Conservation (phyloP, 2,888 invertebrate genomes). For the Patella caerulea region DNA sequence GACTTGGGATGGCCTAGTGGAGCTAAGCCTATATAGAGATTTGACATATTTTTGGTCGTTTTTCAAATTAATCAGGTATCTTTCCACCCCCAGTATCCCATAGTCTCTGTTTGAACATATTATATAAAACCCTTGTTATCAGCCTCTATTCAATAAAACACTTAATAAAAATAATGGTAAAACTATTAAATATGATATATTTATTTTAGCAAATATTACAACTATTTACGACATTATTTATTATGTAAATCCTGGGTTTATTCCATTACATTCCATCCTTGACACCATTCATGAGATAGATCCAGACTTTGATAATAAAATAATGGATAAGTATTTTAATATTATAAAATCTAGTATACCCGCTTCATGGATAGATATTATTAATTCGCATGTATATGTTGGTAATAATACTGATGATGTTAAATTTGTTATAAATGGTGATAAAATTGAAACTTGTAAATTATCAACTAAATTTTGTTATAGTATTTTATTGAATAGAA, state of each 20-base stretch:
- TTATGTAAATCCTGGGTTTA: not conserved
- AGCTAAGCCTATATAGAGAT: too few relatives aligned
- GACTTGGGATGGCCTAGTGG: too few relatives aligned
- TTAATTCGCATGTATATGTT: too few relatives aligned
- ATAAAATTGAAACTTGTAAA: not conserved
- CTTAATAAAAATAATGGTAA: not conserved
- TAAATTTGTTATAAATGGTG: too few relatives aligned
- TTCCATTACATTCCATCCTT: not conserved
- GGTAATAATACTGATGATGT: too few relatives aligned
- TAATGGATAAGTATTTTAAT: not conserved
- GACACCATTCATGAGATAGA: not conserved
- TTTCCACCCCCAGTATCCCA: too few relatives aligned
- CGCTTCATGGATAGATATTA: too few relatives aligned
- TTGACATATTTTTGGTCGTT: too few relatives aligned
- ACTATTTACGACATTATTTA: not conserved
- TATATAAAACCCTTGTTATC: not conserved
- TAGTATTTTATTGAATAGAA: not conserved
- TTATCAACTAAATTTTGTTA: not conserved
- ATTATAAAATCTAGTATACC: not conserved
- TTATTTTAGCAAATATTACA: not conserved
- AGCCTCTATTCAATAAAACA: not conserved
- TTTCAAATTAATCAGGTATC: too few relatives aligned
- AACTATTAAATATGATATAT: not conserved
- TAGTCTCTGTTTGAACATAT: too few relatives aligned
- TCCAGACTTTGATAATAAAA: not conserved